Evolutionary conservation across 92 coral and sea anemone genomes (phyloP).

Genomic region (Paramuricea clavata): DNA sequence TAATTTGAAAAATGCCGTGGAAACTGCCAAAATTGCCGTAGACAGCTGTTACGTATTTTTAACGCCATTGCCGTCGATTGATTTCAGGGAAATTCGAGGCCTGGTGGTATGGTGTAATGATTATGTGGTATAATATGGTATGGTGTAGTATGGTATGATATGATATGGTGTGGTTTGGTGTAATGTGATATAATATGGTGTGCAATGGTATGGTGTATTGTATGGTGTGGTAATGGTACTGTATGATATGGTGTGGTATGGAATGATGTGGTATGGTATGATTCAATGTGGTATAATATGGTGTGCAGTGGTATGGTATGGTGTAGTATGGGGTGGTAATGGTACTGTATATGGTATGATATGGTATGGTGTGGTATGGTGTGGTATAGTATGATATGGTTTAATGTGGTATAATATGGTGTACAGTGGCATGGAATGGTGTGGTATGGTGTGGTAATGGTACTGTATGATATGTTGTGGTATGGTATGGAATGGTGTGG

Average conservation of each 20-base stretch:
- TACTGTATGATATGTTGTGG: not conserved
- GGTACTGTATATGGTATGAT: slow-evolving; percentile 10
- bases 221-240: not conserved
- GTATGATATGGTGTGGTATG: not conserved
- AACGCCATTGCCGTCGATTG: too few species aligned
- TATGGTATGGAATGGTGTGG: not conserved
- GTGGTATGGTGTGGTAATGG: not conserved
- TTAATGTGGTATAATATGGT: not conserved
- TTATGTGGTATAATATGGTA: not conserved
- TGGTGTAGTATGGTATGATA: not conserved
- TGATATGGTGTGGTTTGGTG: not conserved
- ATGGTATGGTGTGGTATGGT: not conserved
- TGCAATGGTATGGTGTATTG: not conserved
- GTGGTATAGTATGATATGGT: not conserved
- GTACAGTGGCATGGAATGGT: not conserved
- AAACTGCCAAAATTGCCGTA: too few species aligned
- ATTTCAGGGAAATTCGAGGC: too few species aligned
- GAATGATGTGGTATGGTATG: not conserved
- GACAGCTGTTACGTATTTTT: too few species aligned
- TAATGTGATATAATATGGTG: not conserved
- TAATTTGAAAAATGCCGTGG: too few species aligned
- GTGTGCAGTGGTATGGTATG: not conserved
- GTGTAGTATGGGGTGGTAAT: not conserved
- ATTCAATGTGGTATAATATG: not conserved
- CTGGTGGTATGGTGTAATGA: not conserved